phyloP scores from a whole-genome alignment of 2,888 invertebrate genomes.

The Cheilosia urbana region DNA sequence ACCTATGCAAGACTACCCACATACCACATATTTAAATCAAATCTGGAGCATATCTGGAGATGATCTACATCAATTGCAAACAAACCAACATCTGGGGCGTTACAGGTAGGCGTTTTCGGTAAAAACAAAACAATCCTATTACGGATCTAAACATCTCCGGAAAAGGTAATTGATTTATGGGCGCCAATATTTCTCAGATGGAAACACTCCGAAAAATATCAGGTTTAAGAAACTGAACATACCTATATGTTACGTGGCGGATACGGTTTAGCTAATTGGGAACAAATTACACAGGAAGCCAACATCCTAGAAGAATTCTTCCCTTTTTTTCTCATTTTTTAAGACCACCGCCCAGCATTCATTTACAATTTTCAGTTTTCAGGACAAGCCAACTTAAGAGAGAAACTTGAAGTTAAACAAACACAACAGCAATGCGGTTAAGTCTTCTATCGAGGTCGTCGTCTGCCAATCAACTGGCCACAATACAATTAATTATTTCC shows the following conservation, averaged over 20 bases:
- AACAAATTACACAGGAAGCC: constrained; percentile 71
- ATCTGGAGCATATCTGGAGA: constrained; percentile 6
- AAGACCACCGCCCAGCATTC: constrained; percentile 1
- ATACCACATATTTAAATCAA: constrained; percentile 24
- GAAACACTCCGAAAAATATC: not conserved
- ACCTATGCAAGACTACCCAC: too few species aligned
- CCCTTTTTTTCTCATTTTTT: constrained; percentile 11
- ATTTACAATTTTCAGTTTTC: constrained; percentile 9
- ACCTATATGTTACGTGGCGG: constrained; percentile 10
- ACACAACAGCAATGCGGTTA: constrained; percentile 24
- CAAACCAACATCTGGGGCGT: constrained; percentile 40
- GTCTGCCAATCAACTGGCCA: not conserved
- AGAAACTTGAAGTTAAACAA: constrained; percentile 13
- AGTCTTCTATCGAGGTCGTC: not conserved
- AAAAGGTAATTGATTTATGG: constrained; percentile 49
- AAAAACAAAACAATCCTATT: constrained; percentile 56
- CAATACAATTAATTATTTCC: not conserved
- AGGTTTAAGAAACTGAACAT: not conserved
- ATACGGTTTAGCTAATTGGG: constrained; percentile 55
- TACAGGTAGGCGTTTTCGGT: constrained; percentile 51
- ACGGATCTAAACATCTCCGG: constrained; percentile 42
- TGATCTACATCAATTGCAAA: constrained; percentile 36
- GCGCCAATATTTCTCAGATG: constrained; percentile 26
- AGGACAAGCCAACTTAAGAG: constrained; percentile 1
- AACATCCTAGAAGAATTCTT: constrained; percentile 35